Evolutionary conservation across 1,140 invertebrate species (phyloP), one percentile per base, ranked within the genome.

Genomic region (Sarcophaga peregrina): DNA sequence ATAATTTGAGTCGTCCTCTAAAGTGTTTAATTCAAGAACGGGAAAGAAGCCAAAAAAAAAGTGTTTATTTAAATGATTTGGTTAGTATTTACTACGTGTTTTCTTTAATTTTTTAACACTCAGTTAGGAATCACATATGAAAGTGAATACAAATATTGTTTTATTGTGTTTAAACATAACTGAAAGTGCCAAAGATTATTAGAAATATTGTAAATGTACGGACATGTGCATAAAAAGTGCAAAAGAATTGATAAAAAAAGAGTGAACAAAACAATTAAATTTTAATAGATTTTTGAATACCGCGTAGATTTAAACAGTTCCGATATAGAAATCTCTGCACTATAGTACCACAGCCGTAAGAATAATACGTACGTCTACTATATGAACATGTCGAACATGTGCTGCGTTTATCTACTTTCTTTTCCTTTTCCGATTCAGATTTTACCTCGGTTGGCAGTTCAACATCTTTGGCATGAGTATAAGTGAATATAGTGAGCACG

Each of bases 371-470:
- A 45, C 83, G 81, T 76, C 82, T 73, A 82, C 47, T 52, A 13
- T 84, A 82, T 7, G 81, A 73, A 76, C 83, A 84, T 62, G 75
- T 84, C 20, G 68, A 62, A 62, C 81, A 82, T 50, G 75, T 78
- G 15, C 8, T 20, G 54, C 83, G 83, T 48, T 84, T 84, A 17
- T 80, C 81, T 45, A 84, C 45, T 47, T 80, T 84, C 73, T 84
- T 84, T 80, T 82, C 81, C 58, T 82, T 68, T 8, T 25, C 62
- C 10, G 62, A 68, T 10, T 68, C 62, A 0, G n/a, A n/a, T n/a
- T 13, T 7, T 37, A 78, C 81, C 48, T 11, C 78, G 9, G 54
- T 46, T 50, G 46, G 37, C 47, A 48, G 46, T 3, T 46, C 45
- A n/a, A 20, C 47, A 25, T 76, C 75, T 17, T 50, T 47, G 9